These are phyloP conservation scores for Allygus modestus DNA, from an alignment of 2,888 invertebrate species.

Conservation along the genomic window DNA sequence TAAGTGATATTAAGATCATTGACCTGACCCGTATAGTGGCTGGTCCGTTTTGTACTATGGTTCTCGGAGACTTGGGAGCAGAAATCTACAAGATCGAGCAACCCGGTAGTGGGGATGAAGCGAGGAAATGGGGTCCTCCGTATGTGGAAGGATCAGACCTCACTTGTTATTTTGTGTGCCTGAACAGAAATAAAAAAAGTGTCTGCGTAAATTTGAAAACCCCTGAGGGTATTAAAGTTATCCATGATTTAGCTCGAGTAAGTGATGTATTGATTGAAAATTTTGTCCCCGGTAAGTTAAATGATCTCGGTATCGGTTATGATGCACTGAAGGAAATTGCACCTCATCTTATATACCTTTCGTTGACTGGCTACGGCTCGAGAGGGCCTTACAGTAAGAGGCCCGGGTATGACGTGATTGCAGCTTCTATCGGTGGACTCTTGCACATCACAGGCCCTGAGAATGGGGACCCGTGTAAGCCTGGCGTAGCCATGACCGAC, in stretches of 20 bases:
- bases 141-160: slow-evolving; percentile 80
- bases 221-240: slow-evolving; percentile 79
- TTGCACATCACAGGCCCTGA: slow-evolving; percentile 92
- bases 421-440: slow-evolving; percentile 94
- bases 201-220: slow-evolving; percentile 91
- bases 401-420: slow-evolving; percentile 98
- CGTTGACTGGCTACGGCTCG: slow-evolving; percentile 94
- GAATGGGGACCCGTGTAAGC: slow-evolving; percentile 91
- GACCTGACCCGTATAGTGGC: slow-evolving; percentile 93
- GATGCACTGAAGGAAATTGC: slow-evolving; percentile 82
- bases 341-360: slow-evolving; percentile 93
- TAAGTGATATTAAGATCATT: slow-evolving; percentile 84
- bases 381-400: slow-evolving; percentile 90
- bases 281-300: slow-evolving; percentile 93
- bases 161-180: slow-evolving; percentile 89
- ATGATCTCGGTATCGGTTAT: slow-evolving; percentile 88
- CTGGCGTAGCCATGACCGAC: slow-evolving; percentile 96
- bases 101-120: slow-evolving; percentile 90
- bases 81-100: slow-evolving; percentile 95
- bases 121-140: slow-evolving; percentile 96
- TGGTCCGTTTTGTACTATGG: slow-evolving; percentile 97
- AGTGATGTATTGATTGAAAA: slow-evolving; percentile 96
- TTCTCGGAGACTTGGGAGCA: slow-evolving; percentile 94
- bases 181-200: slow-evolving; percentile 97
- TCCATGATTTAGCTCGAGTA: slow-evolving; percentile 84